phyloP scores from a whole-genome alignment of 2,888 invertebrate species.

The Shargacucullia verbasci region DNA sequence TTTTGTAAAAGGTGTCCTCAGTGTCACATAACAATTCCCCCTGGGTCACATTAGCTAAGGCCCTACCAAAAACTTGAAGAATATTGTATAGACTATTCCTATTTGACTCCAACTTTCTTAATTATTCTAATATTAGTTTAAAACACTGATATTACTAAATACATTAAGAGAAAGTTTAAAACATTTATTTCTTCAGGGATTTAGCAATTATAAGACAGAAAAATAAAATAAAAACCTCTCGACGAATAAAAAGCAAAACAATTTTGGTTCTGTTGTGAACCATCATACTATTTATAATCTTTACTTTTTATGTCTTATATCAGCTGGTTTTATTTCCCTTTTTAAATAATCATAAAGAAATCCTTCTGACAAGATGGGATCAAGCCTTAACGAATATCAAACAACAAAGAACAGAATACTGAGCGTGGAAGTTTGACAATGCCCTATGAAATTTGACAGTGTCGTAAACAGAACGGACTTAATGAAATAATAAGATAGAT shows the following conservation, averaged over 20 bases:
- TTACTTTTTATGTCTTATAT: too few relatives aligned
- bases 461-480: too few relatives aligned
- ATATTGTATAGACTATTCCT: constrained; percentile 11
- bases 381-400: constrained; percentile 1
- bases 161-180: constrained; percentile 9
- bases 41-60: not conserved
- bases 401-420: constrained; percentile 7
- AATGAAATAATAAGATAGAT: too few relatives aligned
- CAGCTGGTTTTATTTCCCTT: not conserved
- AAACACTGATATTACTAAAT: constrained; percentile 1
- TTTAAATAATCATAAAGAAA: not conserved
- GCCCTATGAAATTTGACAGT: too few relatives aligned
- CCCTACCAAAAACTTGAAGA: not conserved
- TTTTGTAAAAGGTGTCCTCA: too few relatives aligned
- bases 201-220: constrained; percentile 4
- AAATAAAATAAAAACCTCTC: constrained; percentile 7
- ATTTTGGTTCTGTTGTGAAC: too few relatives aligned
- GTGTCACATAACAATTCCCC: not conserved
- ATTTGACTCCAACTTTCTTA: constrained; percentile 20
- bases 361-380: not conserved
- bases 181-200: constrained; percentile 13
- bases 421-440: too few relatives aligned
- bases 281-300: too few relatives aligned
- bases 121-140: constrained; percentile 30
- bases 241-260: too few relatives aligned